phyloP scores from a whole-genome alignment of 2,113 vertebrate genomes.

The Oncorhynchus clarkii region DNA sequence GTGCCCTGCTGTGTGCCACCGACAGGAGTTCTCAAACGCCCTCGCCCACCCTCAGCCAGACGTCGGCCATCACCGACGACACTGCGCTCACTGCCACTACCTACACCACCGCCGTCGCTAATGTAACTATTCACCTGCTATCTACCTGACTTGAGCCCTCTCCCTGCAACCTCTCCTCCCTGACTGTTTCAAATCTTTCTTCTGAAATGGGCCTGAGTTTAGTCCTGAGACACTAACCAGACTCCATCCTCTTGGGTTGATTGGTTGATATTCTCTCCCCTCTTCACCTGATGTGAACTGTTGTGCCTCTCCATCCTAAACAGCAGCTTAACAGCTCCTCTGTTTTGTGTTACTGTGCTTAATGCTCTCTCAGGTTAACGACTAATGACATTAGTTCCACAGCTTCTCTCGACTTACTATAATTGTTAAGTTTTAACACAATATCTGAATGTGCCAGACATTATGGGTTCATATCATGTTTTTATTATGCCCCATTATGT shows the following conservation, averaged over 20 bases:
- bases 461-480: background rate
- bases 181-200: constrained; percentile 3
- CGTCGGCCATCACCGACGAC: constrained; percentile 73
- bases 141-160: background rate
- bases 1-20: constrained; percentile 59
- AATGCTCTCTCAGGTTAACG: background rate
- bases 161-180: constrained; percentile 3
- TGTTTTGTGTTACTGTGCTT: background rate
- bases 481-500: background rate
- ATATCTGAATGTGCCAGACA: background rate
- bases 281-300: background rate
- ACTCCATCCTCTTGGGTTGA: background rate
- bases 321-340: background rate
- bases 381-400: background rate
- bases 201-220: background rate
- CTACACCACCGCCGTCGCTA: constrained; percentile 56
- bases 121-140: constrained; percentile 69
- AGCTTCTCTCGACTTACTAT: background rate
- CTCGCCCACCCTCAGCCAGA: constrained; percentile 74
- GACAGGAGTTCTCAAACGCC: constrained; percentile 70
- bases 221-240: background rate
- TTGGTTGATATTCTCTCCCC: background rate
- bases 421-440: background rate
- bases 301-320: background rate
- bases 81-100: constrained; percentile 63